Base-by-base conservation (phyloP, 1,140 invertebrate species). In the Triops cancriformis region DNA sequence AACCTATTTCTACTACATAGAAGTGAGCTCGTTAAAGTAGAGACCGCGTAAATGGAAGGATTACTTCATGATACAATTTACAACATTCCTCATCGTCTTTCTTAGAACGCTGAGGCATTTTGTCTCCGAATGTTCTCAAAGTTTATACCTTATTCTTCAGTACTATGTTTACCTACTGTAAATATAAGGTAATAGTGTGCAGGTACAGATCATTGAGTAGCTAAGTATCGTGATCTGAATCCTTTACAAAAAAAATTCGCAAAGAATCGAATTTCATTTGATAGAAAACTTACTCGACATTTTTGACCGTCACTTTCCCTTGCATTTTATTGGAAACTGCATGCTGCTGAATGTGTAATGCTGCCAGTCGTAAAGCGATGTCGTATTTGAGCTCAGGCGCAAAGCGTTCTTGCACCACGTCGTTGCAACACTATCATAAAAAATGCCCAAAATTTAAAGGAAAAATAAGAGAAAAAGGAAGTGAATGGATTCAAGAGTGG, bases 331-430 rank as follows among this genome's bases (percentile, higher is more conserved):
- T 93, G 28, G 90, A 89, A 79, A 94, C 83, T 18, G 92, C 92
- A 83, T 96, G 93, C 82, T 97, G 94, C 82, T 96, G 93, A 83
- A 96, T 94, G 81, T 97, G 94, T 14, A 97, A 84, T 0, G 95
- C 94, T 1, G 94, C 93, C 73, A 97, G 85, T 37, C 93, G 86
- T 12, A 96, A 83, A 9, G 94, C 93, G 5, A 93, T 90, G 80
- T 97, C 94, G 73, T 94, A 93, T 81, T 95, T 93, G 76, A 97
- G 87, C 83, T 97, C 94, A 0, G 94, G 93, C 0, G 93, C 91
- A 84, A 96, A 96, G 72, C 94, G 85, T 82, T 96, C 94, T 82
- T 96, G 92, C 10, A 95, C 91, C 7, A 97, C 93, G 85, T 97
- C 95, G 83, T 96, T 96, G 83, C 94, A 95, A 84, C 94, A 95